Evolutionary conservation across 2,888 invertebrate species (phyloP), one percentile per base, ranked within the genome.

Genomic region (Tetanocera ferruginea): DNA sequence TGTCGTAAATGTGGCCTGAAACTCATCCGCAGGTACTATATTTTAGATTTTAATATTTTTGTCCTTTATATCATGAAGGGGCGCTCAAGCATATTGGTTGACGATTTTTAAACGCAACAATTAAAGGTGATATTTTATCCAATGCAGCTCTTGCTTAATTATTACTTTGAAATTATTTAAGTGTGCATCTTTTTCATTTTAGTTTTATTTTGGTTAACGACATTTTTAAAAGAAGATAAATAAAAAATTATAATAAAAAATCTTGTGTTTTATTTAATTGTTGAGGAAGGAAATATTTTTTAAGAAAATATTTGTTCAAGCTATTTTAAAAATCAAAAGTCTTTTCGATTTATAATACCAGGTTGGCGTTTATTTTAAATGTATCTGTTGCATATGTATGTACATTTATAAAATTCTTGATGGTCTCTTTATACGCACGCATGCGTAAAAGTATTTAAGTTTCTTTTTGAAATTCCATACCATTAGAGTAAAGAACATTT

Each of bases 1-100:
- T 89, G 77, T 84, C 81, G 80, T 84, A 76, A 82, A 28, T 37
- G 60, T 37, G 52, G 43, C 51, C 77, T 60, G 52, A 57, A 69
- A 72, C 67, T 75, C 72, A 72, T 62, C 34, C 57, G 19, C 70
- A 70, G 76, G 76, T 76, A 60, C 51, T 78, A 73, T 43, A 57
- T 70, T 69, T 71, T 69, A 69, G 72, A 67, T 19, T 73, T 77
- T 76, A 70, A 52, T 64, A 52, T 78, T 31, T 52, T 79, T 74
- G 76, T 78, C 64, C 62, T 66, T 78, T 77, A 74, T 73, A 37
- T 34, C 52, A 25, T 34, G 28, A 43, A 37, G 51, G n/a, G 25
- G 11, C 57, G 51, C 55, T 17, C 9, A 14, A 23, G 49, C 2
- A 49, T 49, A 73, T n/a, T 34, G n/a, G 31, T 70, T 51, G 19